Base-by-base conservation (phyloP, 23 tunicate genomes). In the Halocynthia roretzi region DNA sequence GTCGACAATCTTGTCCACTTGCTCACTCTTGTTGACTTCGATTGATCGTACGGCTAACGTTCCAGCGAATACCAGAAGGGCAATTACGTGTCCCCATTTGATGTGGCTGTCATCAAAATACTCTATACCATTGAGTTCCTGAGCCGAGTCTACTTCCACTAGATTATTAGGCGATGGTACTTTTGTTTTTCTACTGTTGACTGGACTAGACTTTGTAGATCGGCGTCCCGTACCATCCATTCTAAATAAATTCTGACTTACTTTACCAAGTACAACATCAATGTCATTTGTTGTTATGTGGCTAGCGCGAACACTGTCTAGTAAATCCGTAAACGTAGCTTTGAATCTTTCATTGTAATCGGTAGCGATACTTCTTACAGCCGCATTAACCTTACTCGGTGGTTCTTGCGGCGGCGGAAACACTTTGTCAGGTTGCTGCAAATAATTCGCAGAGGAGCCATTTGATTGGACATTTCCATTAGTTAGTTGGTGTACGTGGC, bases 31-130 rank as follows among this genome's bases (percentile, higher is more conserved):
- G 18, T 56, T 40, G 14, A 73, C 50, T 74, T 86, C 91, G 7
- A 86, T 85, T 7, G 78, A 85, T 15, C 83, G 68, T 15, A 86
- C 91, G 15, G 91, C 91, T 7, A 86, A 52, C 2, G 50, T 61
- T 23, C 85, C 80, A 21, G 85, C 76, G 58, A 81, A 86, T n/a
- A 86, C 85, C 10, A 86, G 62, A 10, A 86, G 61, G 7, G 76
- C 83, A 0, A 86, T 86, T 40, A 86, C 72, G 22, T 75, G 85
- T 9, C 91, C 85, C 91, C 91, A 86, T 9, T 81, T 81, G 11
- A 86, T 65, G 65, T 85, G 72, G 64, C 72, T 53, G 80, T 85
- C 84, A 56, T 86, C 91, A 66, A 56, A 50, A 50, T 18, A 14
- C 20, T 66, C 69, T 31, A 10, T 74, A 31, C 44, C 44, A 31